Percentiles rank a stretch among this genome's conserved stretches.
phyloP scores from a whole-genome alignment of 1,140 invertebrate genomes.

The Fragariocoptes setiger region DNA sequence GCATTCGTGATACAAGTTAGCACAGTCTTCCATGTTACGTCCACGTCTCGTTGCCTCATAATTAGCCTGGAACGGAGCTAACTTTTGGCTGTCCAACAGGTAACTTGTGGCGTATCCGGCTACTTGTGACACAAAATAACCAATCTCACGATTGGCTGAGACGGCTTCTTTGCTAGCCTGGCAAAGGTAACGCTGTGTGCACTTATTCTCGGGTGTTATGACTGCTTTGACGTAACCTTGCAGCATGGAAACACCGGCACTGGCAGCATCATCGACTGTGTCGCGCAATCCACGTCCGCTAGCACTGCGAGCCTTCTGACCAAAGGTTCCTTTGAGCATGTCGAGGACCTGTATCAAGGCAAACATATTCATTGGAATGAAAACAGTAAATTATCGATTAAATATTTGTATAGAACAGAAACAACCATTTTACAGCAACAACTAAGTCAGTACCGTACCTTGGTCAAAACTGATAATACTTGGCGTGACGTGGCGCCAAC shows the following conservation, averaged over 20 bases:
- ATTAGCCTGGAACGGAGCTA: slow-evolving; percentile 1
- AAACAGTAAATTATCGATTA: not conserved
- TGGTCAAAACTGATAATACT: slow-evolving; percentile 12
- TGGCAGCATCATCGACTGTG: slow-evolving; percentile 12
- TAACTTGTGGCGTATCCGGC: slow-evolving; percentile 40
- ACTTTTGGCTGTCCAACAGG: slow-evolving; percentile 4
- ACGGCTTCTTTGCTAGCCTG: slow-evolving; percentile 56
- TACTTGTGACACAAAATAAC: slow-evolving; percentile 56
- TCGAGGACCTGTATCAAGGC: slow-evolving; percentile 8
- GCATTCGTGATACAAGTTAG: slow-evolving; percentile 1
- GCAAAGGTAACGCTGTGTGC: slow-evolving; percentile 46
- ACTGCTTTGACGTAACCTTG: slow-evolving; percentile 50
- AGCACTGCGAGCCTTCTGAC: slow-evolving; percentile 10
- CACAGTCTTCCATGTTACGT: slow-evolving; percentile 3
- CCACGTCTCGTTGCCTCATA: slow-evolving; percentile 4
- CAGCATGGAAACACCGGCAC: slow-evolving; percentile 12
- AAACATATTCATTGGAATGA: not conserved
- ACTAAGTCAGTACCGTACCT: slow-evolving; percentile 7
- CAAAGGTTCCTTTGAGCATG: slow-evolving; percentile 12
- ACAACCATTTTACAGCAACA: too few relatives aligned
- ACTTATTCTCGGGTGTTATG: slow-evolving; percentile 38
- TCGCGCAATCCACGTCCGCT: slow-evolving; percentile 8
- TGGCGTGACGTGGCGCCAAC: slow-evolving; percentile 13
- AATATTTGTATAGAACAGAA: too few relatives aligned
- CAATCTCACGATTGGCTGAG: slow-evolving; percentile 37